phyloP scores from a whole-genome alignment of 1,140 invertebrate genomes.

The Fopius arisanus region DNA sequence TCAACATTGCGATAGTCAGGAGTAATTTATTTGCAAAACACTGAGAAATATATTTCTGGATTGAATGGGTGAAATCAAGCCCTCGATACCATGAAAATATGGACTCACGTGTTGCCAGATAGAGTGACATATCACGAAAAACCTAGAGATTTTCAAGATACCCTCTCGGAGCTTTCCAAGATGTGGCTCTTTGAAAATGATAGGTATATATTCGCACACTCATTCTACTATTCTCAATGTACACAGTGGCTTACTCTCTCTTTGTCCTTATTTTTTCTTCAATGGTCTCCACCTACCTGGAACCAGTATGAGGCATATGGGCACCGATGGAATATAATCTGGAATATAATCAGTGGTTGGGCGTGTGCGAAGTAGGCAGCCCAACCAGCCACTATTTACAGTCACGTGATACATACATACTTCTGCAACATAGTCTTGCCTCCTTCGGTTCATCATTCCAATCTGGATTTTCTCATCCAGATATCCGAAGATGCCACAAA shows the following conservation, averaged over 20 bases:
- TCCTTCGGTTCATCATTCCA: neutral
- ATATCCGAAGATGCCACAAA: too few relatives aligned
- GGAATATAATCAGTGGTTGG: neutral
- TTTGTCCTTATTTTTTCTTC: neutral
- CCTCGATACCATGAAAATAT: neutral
- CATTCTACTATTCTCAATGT: neutral
- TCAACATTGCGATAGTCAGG: too few relatives aligned
- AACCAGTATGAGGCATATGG: neutral
- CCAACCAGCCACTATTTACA: slow-evolving; percentile 11
- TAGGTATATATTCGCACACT: neutral
- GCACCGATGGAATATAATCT: neutral
- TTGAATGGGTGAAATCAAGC: too few relatives aligned
- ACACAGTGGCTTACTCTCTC: neutral
- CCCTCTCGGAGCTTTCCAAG: neutral
- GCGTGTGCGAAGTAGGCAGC: neutral
- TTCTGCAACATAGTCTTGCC: slow-evolving; percentile 7
- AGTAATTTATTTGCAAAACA: too few relatives aligned
- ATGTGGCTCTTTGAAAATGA: neutral
- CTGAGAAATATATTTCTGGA: neutral
- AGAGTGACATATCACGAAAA: neutral
- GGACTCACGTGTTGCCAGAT: neutral
- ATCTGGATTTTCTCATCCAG: too few relatives aligned
- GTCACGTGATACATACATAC: neutral
- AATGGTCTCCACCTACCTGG: neutral
- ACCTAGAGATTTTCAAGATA: neutral